Evolutionary conservation across 2,113 vertebrate genomes (phyloP).

Genomic region (Parus major): DNA sequence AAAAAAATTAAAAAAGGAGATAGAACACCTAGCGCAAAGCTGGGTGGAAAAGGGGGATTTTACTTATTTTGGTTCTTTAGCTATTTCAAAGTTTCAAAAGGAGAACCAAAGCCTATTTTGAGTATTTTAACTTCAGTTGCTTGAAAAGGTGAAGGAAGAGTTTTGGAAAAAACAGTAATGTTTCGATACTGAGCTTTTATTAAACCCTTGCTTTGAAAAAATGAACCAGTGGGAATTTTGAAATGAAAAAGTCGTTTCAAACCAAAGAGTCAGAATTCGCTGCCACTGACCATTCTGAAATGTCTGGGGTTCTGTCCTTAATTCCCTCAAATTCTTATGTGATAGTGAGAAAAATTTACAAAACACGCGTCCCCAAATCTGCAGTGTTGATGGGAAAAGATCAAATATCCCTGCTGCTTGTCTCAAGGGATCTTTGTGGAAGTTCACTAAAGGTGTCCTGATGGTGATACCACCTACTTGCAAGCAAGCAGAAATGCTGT

Average conservation of each 20-base stretch:
- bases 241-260: constrained; percentile 2
- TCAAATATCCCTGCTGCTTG: neutral
- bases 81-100: constrained; percentile 2
- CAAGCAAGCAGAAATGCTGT: neutral
- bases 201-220: neutral
- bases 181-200: constrained; percentile 2
- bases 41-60: neutral
- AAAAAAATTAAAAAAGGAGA: neutral
- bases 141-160: constrained; percentile 39
- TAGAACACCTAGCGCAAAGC: neutral
- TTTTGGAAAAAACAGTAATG: neutral
- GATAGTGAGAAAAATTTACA: neutral
- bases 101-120: constrained; percentile 28
- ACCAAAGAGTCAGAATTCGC: constrained; percentile 48
- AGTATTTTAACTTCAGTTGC: constrained; percentile 12
- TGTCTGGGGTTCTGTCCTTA: neutral
- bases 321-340: neutral
- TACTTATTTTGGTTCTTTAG: constrained; percentile 18
- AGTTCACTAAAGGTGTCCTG: neutral
- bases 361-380: neutral
- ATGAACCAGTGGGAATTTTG: neutral
- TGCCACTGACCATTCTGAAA: neutral
- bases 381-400: neutral
- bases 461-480: neutral
- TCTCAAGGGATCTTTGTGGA: neutral